phyloP scores from a whole-genome alignment of 2,113 vertebrate species.

The Anthoscopus minutus region DNA sequence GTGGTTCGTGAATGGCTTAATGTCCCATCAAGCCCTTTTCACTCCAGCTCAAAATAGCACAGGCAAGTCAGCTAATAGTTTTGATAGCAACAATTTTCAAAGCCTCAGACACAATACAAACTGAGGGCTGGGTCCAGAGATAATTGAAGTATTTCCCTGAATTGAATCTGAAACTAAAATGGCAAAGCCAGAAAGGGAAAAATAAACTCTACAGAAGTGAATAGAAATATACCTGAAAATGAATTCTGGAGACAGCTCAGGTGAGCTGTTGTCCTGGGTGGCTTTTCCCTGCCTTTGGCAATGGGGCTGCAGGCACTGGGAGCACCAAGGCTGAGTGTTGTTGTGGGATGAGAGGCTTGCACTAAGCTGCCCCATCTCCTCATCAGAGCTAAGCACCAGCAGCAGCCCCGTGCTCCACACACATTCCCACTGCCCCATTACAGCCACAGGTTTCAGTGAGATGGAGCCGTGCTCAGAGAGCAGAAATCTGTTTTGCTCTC shows the following conservation, averaged over 20 bases:
- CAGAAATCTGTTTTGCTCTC: background rate
- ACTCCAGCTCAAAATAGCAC: constrained; percentile 1
- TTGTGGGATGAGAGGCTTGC: background rate
- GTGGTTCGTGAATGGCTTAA: background rate
- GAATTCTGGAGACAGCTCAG: background rate
- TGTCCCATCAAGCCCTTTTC: background rate
- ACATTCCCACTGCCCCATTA: accelerated
- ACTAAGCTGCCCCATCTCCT: background rate
- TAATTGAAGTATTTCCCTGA: constrained; percentile 32
- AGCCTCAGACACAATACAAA: constrained; percentile 9
- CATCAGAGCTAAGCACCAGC: background rate
- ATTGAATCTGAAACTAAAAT: background rate
- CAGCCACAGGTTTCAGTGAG: background rate
- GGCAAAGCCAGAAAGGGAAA: background rate
- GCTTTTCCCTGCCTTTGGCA: background rate
- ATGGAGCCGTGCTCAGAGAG: background rate
- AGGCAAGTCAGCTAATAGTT: background rate
- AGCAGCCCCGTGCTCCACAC: background rate
- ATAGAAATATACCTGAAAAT: background rate
- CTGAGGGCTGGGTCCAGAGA: constrained; percentile 25
- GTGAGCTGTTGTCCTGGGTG: accelerated
- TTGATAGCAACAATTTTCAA: constrained; percentile 25
- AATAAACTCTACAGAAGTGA: background rate
- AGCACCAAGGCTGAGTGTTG: background rate
- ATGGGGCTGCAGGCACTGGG: accelerated